phyloP scores from a whole-genome alignment of 1,140 invertebrate genomes.

The Trichonephila clavata region DNA sequence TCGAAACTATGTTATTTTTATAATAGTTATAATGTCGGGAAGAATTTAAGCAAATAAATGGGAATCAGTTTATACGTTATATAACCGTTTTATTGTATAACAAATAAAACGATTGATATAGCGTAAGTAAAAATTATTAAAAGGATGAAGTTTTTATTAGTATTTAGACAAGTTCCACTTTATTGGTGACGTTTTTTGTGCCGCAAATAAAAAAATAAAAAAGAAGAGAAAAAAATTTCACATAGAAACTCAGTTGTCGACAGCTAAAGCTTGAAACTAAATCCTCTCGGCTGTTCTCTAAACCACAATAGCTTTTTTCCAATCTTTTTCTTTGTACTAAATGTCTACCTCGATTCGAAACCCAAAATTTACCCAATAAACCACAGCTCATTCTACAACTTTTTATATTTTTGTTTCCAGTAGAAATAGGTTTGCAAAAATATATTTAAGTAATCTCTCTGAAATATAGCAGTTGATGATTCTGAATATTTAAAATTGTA shows the following conservation, averaged over 20 bases:
- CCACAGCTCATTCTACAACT: not conserved
- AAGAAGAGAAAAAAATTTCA: not conserved
- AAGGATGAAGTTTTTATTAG: too few relatives aligned
- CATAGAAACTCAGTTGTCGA: not conserved
- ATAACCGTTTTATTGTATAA: too few relatives aligned
- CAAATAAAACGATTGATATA: too few relatives aligned
- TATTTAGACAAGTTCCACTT: too few relatives aligned
- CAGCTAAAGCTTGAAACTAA: not conserved
- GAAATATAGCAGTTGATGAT: not conserved
- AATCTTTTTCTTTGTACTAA: not conserved
- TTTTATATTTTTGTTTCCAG: not conserved
- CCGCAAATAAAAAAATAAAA: too few relatives aligned
- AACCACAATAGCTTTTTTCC: not conserved
- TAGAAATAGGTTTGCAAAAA: not conserved
- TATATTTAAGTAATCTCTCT: not conserved
- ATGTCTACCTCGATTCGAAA: slow-evolving; percentile 5
- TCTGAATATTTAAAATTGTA: not conserved
- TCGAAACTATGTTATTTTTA: too few relatives aligned
- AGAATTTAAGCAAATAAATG: too few relatives aligned
- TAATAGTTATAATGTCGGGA: too few relatives aligned
- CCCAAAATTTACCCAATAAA: not conserved
- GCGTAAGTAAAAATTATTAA: too few relatives aligned
- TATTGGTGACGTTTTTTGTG: too few relatives aligned
- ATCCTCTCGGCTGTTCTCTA: not conserved
- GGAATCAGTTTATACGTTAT: too few relatives aligned